Base-by-base conservation (phyloP, 53 echinoderm and acorn worm species). In the Mesocentrotus franciscanus region DNA sequence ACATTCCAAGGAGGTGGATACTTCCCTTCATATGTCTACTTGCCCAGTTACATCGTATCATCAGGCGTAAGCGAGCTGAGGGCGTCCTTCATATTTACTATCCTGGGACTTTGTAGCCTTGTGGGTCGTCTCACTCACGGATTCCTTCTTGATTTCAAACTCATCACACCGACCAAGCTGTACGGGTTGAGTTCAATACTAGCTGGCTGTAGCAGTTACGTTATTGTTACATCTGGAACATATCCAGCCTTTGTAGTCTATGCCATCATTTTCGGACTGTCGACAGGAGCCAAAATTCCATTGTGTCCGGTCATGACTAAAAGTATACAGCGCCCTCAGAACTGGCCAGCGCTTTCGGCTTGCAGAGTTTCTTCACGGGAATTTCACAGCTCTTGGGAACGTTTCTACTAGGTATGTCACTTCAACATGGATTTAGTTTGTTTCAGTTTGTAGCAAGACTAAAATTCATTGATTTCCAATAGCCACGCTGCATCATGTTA, bases 41-140 rank as follows among this genome's bases (percentile, higher is more conserved):
- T 94, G 32, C 59, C 94, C 4, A 84, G 83, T 62, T 94, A 94
- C 62, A 35, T 81, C 61, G 61, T 94, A 13, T 79, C 59, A 20
- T 94, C 94, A 8, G 94, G 94, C 24, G 59, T 78, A 61, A 84
- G 83, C 34, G 85, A 94, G 55, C 64, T 94, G 60, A 84, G 79
- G 20, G 62, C 94, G 29, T 81, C 94, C 33, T 94, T 61, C 24
- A 94, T 94, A 30, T 26, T 94, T 24, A 94, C 94, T 58, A 61
- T 94, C 36, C 5, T 81, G 8, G 94, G 94, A 22, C 17, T 35
- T 1, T 94, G 83, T 34, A 94, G 83, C 83, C 84, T 94, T 22
- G 83, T 94, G 35, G 94, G 81, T 60, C 59, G 94, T 2, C 33
- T 94, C 8, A 35, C 42, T 39, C 94, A 94, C 39, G 94, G 94